Conservation (phyloP, 1,140 invertebrate species). For the Macrostomum lignano region DNA sequence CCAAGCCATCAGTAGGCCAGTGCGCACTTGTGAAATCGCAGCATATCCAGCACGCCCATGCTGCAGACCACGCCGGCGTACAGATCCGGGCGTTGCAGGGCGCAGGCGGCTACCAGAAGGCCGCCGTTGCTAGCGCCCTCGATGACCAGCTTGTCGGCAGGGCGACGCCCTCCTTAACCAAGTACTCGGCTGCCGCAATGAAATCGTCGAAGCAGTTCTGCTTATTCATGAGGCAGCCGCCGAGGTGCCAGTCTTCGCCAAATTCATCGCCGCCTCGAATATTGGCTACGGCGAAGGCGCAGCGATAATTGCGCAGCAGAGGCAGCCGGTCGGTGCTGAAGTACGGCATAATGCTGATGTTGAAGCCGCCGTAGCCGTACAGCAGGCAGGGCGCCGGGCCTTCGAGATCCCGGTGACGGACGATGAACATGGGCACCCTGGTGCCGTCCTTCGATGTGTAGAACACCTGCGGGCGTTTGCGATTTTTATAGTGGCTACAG, state of each 20-base stretch:
- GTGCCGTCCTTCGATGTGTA: slow-evolving; percentile 78
- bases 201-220: slow-evolving; percentile 96
- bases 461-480: too few species aligned
- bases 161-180: too few species aligned
- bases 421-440: slow-evolving; percentile 79
- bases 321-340: slow-evolving; percentile 51
- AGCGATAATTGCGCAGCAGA: slow-evolving; percentile 63
- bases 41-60: slow-evolving; percentile 83
- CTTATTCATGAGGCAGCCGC: slow-evolving; percentile 59
- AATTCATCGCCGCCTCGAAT: slow-evolving; percentile 88
- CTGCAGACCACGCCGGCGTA: slow-evolving; percentile 63
- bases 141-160: slow-evolving; percentile 37
- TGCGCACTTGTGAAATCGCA: slow-evolving; percentile 81
- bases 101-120: slow-evolving; percentile 51
- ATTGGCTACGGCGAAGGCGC: slow-evolving; percentile 64
- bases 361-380: slow-evolving; percentile 92
- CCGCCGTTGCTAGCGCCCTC: slow-evolving; percentile 89
- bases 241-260: slow-evolving; percentile 83
- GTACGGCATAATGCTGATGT: slow-evolving; percentile 55
- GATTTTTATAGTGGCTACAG: too few species aligned
- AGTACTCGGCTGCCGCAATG: slow-evolving; percentile 59
- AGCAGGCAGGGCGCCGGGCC: slow-evolving; percentile 47
- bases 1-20: too few species aligned
- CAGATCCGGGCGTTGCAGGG: slow-evolving; percentile 75
- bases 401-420: slow-evolving; percentile 42